Evolutionary conservation across 2,113 vertebrate genomes (phyloP).

Genomic region (Anser brachyrhynchus): DNA sequence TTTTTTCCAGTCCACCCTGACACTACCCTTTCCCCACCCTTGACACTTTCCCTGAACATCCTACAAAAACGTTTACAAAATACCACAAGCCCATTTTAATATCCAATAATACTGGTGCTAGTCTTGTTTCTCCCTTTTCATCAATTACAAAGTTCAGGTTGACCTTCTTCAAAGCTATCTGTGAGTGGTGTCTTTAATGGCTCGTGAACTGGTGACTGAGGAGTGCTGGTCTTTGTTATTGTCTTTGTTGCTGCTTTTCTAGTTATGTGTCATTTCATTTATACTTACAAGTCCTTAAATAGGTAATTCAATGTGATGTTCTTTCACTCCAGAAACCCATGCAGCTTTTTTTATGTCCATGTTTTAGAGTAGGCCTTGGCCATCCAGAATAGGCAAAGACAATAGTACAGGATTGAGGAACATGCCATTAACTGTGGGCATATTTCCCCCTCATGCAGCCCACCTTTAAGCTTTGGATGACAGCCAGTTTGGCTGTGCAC

Average conservation of each 20-base stretch:
- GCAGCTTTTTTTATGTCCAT: neutral
- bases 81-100: neutral
- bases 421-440: rapidly evolving
- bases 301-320: neutral
- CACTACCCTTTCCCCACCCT: neutral
- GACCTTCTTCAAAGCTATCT: neutral
- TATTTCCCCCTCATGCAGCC: neutral
- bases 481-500: neutral
- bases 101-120: neutral
- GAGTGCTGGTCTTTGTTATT: neutral
- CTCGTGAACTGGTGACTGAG: neutral
- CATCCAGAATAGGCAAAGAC: neutral
- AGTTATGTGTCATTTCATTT: neutral
- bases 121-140: neutral
- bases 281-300: neutral
- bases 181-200: neutral
- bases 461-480: neutral
- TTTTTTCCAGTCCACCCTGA: neutral
- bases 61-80: neutral
- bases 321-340: neutral
- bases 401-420: neutral
- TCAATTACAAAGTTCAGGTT: neutral
- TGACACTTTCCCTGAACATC: neutral
- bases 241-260: neutral
- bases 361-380: neutral